Conservation (phyloP, 2,113 vertebrate genomes). For the Poecile atricapillus region DNA sequence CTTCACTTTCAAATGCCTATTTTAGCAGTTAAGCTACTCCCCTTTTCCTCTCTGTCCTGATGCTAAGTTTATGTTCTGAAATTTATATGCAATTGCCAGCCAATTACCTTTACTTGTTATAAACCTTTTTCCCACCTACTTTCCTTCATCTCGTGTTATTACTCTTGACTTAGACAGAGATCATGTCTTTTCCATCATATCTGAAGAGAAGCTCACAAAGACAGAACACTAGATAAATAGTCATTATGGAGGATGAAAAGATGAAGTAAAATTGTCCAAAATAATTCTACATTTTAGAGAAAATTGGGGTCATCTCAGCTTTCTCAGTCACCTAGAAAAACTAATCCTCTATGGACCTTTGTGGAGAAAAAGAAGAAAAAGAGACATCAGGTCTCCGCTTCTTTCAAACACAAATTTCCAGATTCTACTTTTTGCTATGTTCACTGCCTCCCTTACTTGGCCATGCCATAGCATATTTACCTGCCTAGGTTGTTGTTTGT, state of each 20-base stretch:
- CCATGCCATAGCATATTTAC: not conserved
- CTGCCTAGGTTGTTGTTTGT: not conserved
- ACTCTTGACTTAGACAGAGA: not conserved
- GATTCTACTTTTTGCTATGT: not conserved
- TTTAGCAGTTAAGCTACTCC: not conserved
- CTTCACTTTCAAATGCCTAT: not conserved
- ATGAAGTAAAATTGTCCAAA: not conserved
- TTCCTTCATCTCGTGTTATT: not conserved
- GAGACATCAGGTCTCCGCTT: not conserved
- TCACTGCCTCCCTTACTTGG: not conserved
- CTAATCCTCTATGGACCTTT: fast-evolving
- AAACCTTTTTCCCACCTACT: not conserved
- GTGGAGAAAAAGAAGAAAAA: not conserved
- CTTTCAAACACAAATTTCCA: not conserved
- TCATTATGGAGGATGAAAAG: not conserved
- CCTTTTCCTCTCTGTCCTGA: not conserved
- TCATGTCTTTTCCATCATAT: not conserved
- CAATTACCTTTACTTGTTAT: not conserved
- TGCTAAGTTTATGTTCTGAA: not conserved
- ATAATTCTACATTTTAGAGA: not conserved
- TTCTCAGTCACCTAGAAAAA: not conserved
- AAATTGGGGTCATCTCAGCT: not conserved
- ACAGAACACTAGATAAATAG: not conserved
- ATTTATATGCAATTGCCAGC: not conserved
- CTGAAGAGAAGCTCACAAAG: not conserved